Evolutionary conservation across 2,797 vertebrate genomes (phyloP).

Genomic region (Antennarius maculatus): DNA sequence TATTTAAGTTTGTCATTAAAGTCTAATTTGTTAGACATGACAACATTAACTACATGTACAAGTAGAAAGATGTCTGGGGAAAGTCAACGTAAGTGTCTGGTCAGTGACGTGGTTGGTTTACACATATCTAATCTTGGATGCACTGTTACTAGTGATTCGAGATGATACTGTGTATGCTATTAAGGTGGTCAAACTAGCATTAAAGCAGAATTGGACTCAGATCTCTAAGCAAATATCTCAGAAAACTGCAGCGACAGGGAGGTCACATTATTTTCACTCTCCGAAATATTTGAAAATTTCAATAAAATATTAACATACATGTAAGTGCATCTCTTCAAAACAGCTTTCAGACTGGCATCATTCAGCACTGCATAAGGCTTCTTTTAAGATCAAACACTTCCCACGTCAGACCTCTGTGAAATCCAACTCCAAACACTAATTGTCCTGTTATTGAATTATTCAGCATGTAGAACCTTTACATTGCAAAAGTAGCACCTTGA

Average conservation of each 20-base stretch:
- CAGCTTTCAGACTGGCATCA: constrained; percentile 25
- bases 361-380: constrained; percentile 45
- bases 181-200: constrained; percentile 12
- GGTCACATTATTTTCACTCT: constrained; percentile 1
- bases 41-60: constrained; percentile 19
- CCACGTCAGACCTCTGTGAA: constrained; percentile 41
- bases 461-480: constrained; percentile 27
- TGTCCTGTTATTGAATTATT: constrained; percentile 26
- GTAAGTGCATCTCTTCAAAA: constrained; percentile 16
- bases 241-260: not conserved
- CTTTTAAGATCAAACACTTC: constrained; percentile 37
- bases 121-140: constrained; percentile 18
- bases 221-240: constrained; percentile 13
- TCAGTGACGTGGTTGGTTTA: constrained; percentile 5
- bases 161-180: constrained; percentile 13
- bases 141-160: constrained; percentile 21
- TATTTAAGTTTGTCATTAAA: not conserved
- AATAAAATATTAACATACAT: constrained; percentile 19
- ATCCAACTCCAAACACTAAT: constrained; percentile 35
- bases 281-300: constrained; percentile 7
- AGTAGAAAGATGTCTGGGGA: constrained; percentile 13
- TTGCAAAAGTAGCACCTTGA: constrained; percentile 31
- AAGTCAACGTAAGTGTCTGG: constrained; percentile 10
- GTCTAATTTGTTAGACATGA: not conserved
- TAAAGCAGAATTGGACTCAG: constrained; percentile 20